These are phyloP conservation scores for Idris sp. DNA, from an alignment of 1,140 invertebrate genomes.

Conservation along the genomic window DNA sequence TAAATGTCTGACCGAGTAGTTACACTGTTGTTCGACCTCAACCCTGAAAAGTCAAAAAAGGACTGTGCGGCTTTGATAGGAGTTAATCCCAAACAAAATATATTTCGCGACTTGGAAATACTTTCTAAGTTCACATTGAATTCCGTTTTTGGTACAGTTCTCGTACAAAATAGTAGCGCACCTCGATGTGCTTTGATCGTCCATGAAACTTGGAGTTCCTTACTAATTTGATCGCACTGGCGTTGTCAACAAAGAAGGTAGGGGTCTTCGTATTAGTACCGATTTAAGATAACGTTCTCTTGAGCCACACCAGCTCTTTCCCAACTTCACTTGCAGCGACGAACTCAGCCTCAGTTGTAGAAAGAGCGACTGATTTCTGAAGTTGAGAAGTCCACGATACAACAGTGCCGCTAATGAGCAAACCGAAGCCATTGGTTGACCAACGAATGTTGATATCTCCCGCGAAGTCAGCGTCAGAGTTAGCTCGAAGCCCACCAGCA, in stretches of 20 bases:
- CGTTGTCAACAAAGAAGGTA: constrained; percentile 3
- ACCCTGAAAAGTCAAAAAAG: too few relatives aligned
- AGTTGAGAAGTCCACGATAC: constrained; percentile 11
- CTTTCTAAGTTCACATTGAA: too few relatives aligned
- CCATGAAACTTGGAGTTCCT: constrained; percentile 10
- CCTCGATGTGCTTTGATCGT: constrained; percentile 9
- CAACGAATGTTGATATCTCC: constrained; percentile 4
- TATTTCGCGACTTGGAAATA: too few relatives aligned
- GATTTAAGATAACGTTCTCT: background rate
- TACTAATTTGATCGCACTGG: constrained; percentile 12
- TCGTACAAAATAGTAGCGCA: constrained; percentile 3
- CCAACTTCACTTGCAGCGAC: constrained; percentile 4
- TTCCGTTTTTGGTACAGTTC: constrained; percentile 10
- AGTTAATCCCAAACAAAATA: too few relatives aligned
- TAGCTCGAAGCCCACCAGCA: background rate
- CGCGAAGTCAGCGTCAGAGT: constrained; percentile 14
- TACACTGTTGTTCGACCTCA: too few relatives aligned
- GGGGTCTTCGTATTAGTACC: background rate
- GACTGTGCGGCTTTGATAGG: too few relatives aligned
- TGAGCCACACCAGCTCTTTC: constrained; percentile 4
- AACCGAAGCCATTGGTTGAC: constrained; percentile 13
- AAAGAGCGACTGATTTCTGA: constrained; percentile 8
- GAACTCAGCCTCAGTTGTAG: constrained; percentile 7
- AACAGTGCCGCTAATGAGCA: background rate
- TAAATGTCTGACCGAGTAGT: too few relatives aligned